phyloP scores from a whole-genome alignment of 2,113 vertebrate genomes.

The Apaloderma vittatum region DNA sequence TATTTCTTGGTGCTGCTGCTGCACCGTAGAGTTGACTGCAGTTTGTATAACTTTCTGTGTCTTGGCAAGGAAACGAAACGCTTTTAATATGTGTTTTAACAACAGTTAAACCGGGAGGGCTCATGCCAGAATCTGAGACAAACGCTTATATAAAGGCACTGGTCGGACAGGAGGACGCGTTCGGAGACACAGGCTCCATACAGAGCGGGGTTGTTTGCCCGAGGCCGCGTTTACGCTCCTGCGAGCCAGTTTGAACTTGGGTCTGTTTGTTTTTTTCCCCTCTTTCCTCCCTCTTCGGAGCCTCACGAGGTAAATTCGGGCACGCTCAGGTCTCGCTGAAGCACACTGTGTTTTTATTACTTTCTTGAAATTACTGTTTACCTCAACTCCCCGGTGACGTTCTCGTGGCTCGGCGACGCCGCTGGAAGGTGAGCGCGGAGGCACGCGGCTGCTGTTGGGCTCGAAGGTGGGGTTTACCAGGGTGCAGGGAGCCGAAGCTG shows the following conservation, averaged over 20 bases:
- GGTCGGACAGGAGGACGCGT: background rate
- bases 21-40: background rate
- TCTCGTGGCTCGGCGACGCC: rapidly evolving
- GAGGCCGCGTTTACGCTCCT: background rate
- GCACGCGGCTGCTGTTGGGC: background rate
- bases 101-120: background rate
- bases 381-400: rapidly evolving
- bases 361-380: background rate
- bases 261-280: background rate
- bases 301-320: background rate
- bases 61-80: background rate
- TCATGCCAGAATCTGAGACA: background rate
- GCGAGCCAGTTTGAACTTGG: background rate
- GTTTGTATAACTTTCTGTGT: background rate
- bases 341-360: background rate
- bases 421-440: background rate
- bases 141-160: background rate
- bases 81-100: background rate
- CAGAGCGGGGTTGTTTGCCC: background rate
- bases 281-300: background rate
- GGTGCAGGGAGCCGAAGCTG: background rate
- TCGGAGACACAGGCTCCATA: background rate
- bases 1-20: background rate
- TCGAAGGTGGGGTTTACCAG: background rate
- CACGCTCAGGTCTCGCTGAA: background rate